A percentile compares a stretch with the other conserved stretches of the same genome.
These are phyloP conservation scores for Pelodiscus sinensis DNA, from an alignment of 2,113 vertebrate species.

Conservation along the genomic window DNA sequence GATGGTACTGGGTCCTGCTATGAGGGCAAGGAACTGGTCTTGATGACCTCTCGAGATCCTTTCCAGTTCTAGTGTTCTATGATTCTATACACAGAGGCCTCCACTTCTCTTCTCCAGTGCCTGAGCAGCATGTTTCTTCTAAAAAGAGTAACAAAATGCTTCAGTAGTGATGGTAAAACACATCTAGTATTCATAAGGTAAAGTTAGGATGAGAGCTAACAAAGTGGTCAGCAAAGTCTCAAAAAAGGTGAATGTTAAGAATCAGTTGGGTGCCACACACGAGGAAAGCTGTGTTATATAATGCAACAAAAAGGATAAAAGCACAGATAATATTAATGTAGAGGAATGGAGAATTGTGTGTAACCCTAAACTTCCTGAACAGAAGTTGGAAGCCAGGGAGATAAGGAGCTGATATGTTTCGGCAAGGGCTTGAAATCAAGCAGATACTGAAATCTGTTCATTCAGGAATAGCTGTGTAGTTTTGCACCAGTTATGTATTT, in stretches of 20 bases:
- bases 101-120: not conserved
- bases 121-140: not conserved
- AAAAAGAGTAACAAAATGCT: not conserved
- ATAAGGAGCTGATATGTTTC: not conserved
- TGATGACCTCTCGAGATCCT: too few relatives aligned
- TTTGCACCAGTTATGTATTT: not conserved
- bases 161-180: not conserved
- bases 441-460: not conserved
- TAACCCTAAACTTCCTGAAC: not conserved
- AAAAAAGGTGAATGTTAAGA: not conserved
- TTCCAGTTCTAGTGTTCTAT: too few relatives aligned
- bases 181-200: fast-evolving
- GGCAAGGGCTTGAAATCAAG: not conserved
- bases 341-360: not conserved
- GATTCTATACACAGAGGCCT: too few relatives aligned
- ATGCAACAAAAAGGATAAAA: not conserved
- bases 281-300: not conserved
- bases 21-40: too few relatives aligned
- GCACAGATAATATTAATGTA: not conserved
- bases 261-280: not conserved
- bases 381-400: not conserved
- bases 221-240: fast-evolving
- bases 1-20: too few relatives aligned
- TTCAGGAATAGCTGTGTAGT: not conserved
- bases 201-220: not conserved